Evolutionary conservation across 2,888 invertebrate genomes (phyloP), one percentile per base, ranked within the genome.

Genomic region (Clostera curtula): DNA sequence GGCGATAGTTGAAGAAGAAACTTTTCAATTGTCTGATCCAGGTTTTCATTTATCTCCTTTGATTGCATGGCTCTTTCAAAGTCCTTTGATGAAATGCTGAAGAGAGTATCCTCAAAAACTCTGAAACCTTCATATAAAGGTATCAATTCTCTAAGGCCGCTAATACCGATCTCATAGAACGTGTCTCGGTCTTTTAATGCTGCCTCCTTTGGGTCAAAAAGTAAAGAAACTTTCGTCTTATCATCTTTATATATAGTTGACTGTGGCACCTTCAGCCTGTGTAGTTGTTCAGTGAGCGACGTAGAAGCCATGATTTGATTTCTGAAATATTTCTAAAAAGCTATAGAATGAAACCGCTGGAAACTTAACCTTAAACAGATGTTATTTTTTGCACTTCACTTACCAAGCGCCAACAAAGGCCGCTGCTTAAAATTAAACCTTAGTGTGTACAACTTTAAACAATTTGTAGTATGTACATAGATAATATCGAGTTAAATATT

Each of bases 181-280:
- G 92, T 92, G 41, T 95, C 92, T 25, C 90, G 88, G 53, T 94
- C 93, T 51, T 96, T 89, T 19, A 88, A 87, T 0, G 96, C 95
- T 0, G 97, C 98, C 70, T 97, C 96, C 58, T 92, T 92, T 0
- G 92, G 89, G 55, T 95, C 92, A 65, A 97, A 98, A 1, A 98
- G 75, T 43, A 98, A 86, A 0, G 98, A 97, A 6, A 91, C 87
- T 23, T 89, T 87, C 49, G 88, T 90, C 48, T 89, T 91, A 29
- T 88, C 87, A 54, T 90, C 89, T 25, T 85, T 71, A 15, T 93
- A 74, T 3, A 89, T 61, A 2, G 86, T 69, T 1, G 93, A 90
- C 65, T 96, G 93, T 0, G 96, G 95, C 2, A 88, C 87, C 19
- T 89, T 86, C 28, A 96, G 84, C 34, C 88, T 90, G 50, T 88